phyloP scores from a whole-genome alignment of 2,888 invertebrate genomes.

The Lacanobia wlatinum region DNA sequence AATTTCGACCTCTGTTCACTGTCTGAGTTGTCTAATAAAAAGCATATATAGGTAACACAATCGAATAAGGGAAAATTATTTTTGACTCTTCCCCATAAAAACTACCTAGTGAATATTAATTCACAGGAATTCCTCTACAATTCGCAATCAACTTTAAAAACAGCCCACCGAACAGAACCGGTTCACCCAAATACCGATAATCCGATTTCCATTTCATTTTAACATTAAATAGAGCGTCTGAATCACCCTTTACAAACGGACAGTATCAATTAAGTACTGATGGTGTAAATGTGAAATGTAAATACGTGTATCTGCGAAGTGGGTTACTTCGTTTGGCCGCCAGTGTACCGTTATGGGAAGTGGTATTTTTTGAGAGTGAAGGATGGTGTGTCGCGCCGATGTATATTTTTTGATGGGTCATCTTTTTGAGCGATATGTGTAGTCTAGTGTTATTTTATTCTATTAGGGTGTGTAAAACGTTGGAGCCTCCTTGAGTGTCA shows the following conservation, averaged over 20 bases:
- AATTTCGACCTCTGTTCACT: slow-evolving; percentile 3
- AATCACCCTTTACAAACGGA: slow-evolving; percentile 54
- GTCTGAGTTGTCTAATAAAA: too few relatives aligned
- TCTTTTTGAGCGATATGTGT: slow-evolving; percentile 26
- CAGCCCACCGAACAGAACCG: slow-evolving; percentile 32
- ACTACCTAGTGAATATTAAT: not conserved
- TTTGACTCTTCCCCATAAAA: not conserved
- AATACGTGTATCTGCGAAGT: slow-evolving; percentile 70
- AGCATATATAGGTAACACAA: too few relatives aligned
- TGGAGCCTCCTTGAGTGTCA: not conserved
- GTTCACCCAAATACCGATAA: slow-evolving; percentile 57
- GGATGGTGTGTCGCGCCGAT: slow-evolving; percentile 18
- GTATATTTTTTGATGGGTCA: slow-evolving; percentile 22
- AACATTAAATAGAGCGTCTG: slow-evolving; percentile 52
- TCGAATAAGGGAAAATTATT: not conserved
- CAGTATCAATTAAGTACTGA: slow-evolving; percentile 77
- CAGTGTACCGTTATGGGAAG: slow-evolving; percentile 42
- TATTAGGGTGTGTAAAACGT: not conserved
- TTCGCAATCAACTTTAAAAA: slow-evolving; percentile 44
- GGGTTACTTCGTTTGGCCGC: slow-evolving; percentile 60
- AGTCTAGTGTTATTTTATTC: slow-evolving; percentile 15
- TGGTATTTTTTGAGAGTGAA: slow-evolving; percentile 51
- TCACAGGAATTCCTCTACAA: slow-evolving; percentile 12
- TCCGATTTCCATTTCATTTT: slow-evolving; percentile 56
- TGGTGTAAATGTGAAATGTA: slow-evolving; percentile 76